Percentiles rank a stretch among this genome's conserved stretches.
Conservation (phyloP, 2,113 vertebrate species). For the Charina bottae region DNA sequence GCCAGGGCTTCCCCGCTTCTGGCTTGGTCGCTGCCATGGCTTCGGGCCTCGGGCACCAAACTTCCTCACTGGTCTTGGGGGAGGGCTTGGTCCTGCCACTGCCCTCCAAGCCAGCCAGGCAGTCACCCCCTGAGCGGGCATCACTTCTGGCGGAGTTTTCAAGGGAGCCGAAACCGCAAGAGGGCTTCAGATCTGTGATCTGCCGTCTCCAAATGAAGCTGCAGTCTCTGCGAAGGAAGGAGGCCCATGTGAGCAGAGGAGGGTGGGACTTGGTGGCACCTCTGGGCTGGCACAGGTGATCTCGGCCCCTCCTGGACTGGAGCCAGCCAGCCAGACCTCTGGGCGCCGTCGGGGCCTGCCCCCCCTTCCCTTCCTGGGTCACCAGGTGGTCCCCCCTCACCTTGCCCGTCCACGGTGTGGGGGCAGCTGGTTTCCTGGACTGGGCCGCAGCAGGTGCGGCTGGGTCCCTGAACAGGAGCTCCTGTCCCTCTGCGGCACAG, state of each 20-base stretch:
- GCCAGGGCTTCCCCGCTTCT: too few species aligned
- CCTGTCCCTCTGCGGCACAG: too few species aligned
- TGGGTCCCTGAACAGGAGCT: too few species aligned
- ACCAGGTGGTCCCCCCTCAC: conserved; percentile 5
- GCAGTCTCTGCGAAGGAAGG: too few species aligned
- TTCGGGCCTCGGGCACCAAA: neutral
- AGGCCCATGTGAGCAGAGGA: too few species aligned
- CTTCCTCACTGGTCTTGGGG: neutral
- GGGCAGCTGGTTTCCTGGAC: too few species aligned
- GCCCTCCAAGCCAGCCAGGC: neutral
- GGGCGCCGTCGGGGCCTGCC: neutral
- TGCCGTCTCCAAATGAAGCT: neutral
- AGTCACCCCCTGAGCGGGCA: neutral
- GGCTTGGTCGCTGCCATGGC: too few species aligned
- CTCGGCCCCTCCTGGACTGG: too few species aligned
- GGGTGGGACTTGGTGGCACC: neutral
- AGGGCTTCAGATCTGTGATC: neutral
- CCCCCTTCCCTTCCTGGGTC: conserved; percentile 32
- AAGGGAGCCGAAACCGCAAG: neutral
- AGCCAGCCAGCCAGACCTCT: neutral
- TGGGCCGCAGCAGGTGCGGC: too few species aligned
- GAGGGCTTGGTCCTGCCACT: neutral
- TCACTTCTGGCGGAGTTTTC: neutral
- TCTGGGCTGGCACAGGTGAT: neutral
- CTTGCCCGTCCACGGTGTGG: too few species aligned